Percentiles rank a stretch among this genome's conserved stretches.
Evolutionary conservation across 1,140 invertebrate species (phyloP).

Genomic region (Octopus bimaculoides): DNA sequence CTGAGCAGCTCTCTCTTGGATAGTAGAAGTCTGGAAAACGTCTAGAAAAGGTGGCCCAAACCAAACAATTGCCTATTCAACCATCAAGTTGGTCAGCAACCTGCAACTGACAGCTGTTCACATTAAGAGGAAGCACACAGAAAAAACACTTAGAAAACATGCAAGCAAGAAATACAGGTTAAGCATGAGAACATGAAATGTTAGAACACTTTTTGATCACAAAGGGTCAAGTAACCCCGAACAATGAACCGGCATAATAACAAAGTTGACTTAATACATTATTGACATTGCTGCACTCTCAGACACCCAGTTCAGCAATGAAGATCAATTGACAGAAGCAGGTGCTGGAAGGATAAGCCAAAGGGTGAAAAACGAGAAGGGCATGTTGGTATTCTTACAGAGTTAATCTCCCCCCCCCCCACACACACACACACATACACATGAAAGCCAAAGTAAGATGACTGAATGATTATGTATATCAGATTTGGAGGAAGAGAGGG

Average conservation of each 20-base stretch:
- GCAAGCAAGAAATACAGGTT: not conserved
- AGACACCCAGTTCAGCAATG: not conserved
- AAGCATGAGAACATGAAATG: not conserved
- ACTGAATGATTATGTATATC: too few species aligned
- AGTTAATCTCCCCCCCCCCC: not conserved
- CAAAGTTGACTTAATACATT: not conserved
- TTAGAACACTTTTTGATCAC: not conserved
- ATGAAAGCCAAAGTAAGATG: too few species aligned
- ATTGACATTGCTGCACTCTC: not conserved
- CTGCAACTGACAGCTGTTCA: not conserved
- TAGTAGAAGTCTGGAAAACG: too few species aligned
- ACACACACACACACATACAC: too few species aligned
- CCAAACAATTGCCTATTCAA: not conserved
- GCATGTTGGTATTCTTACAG: not conserved
- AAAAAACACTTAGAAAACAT: not conserved
- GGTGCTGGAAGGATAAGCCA: not conserved
- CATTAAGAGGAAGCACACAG: not conserved
- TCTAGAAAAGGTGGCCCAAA: not conserved
- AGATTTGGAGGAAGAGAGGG: too few species aligned
- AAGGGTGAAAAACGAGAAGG: not conserved
- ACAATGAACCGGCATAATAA: not conserved
- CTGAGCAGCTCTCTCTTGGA: not conserved
- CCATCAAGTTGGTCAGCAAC: not conserved
- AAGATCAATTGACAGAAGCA: not conserved
- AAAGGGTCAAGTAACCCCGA: not conserved